These are phyloP conservation scores for Diplolepis rosae DNA, from an alignment of 2,888 invertebrate species.

Conservation along the genomic window DNA sequence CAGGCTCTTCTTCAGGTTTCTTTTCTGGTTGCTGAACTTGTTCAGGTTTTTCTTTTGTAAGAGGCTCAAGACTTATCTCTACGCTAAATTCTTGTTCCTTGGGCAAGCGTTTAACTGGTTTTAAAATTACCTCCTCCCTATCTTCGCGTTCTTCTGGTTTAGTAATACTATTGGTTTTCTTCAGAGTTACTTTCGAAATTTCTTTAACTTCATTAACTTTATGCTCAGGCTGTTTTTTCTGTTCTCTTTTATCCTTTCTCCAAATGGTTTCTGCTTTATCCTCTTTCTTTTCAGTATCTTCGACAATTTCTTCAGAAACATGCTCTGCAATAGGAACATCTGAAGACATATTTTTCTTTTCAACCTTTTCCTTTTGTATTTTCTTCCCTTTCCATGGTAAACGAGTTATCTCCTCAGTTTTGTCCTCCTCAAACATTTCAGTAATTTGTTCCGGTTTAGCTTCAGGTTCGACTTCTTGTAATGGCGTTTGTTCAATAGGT, in stretches of 20 bases:
- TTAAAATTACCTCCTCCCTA: conserved; percentile 51
- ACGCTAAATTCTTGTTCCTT: conserved; percentile 63
- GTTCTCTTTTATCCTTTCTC: conserved; percentile 57
- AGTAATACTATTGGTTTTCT: conserved; percentile 51
- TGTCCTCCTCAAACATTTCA: conserved; percentile 52
- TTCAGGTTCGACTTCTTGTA: conserved; percentile 17
- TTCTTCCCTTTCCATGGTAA: conserved; percentile 48
- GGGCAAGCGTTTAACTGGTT: conserved; percentile 50
- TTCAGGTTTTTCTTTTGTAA: conserved; percentile 52
- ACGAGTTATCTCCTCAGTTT: conserved; percentile 52
- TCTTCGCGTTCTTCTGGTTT: conserved; percentile 54
- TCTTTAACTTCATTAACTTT: conserved; percentile 51
- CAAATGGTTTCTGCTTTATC: conserved; percentile 75
- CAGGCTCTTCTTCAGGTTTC: conserved; percentile 47
- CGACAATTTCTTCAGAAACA: no score
- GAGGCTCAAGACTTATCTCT: conserved; percentile 59
- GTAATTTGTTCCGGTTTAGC: conserved; percentile 40
- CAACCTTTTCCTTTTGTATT: conserved; percentile 65
- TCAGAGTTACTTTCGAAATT: conserved; percentile 49
- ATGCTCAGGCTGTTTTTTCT: conserved; percentile 46
- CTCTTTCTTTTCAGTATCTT: conserved; percentile 37
- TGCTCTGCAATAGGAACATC: conserved; percentile 41
- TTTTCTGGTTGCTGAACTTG: conserved; percentile 50
- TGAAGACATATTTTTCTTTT: no score
- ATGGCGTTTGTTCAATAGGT: conserved; percentile 16